Percentiles rank a stretch among this genome's conserved stretches.
These are phyloP conservation scores for Tetranychus piercei DNA, from an alignment of 2,888 invertebrate species.

Conservation along the genomic window DNA sequence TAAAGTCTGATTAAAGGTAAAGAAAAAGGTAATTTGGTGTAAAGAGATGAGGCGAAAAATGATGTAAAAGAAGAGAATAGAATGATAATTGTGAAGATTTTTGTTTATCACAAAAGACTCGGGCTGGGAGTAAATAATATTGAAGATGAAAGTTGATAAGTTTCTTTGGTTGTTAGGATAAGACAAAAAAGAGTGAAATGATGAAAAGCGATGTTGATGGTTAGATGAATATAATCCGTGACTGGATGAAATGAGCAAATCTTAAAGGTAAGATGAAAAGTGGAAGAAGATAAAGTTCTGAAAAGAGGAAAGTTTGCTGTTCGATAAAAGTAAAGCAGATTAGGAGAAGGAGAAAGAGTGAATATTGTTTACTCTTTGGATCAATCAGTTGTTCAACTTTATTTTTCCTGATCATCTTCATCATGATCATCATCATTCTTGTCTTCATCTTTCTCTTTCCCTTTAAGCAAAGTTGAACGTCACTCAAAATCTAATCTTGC, in stretches of 20 bases:
- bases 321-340: background rate
- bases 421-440: background rate
- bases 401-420: background rate
- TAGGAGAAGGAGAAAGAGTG: background rate
- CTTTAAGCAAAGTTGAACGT: background rate
- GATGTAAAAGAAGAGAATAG: no score
- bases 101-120: no score
- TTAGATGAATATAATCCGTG: constrained; percentile 1
- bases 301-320: background rate
- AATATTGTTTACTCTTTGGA: background rate
- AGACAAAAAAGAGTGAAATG: background rate
- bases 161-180: background rate
- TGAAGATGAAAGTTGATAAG: background rate
- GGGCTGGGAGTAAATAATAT: background rate
- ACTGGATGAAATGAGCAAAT: background rate
- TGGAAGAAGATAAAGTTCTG: no score
- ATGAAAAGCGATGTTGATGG: background rate
- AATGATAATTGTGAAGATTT: no score
- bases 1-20: no score
- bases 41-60: no score
- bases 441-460: background rate
- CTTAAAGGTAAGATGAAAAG: background rate
- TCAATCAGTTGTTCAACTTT: background rate
- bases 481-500: background rate
- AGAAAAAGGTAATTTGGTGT: no score